These are phyloP conservation scores for Thunnus albacares DNA, from an alignment of 2,797 vertebrate species.

Conservation along the genomic window DNA sequence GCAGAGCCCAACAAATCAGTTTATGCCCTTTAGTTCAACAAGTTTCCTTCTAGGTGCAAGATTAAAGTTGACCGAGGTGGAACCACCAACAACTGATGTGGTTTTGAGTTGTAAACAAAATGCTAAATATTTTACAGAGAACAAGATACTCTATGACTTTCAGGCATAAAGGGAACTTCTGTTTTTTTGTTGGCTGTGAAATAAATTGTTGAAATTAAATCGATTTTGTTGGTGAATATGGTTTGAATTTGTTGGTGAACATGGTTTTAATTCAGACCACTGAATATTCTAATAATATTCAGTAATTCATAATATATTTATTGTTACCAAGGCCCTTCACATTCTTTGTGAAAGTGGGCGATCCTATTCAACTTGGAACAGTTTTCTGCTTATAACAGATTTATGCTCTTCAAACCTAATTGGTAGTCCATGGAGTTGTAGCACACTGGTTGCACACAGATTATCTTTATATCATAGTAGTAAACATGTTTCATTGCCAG, in stretches of 20 bases:
- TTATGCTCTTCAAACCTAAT: conserved; percentile 77
- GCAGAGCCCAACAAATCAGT: too few species aligned
- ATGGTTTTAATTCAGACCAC: neutral
- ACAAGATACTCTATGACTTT: neutral
- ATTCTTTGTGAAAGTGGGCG: conserved; percentile 40
- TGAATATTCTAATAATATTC: too few species aligned
- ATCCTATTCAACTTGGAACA: conserved; percentile 65
- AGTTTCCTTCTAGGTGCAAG: too few species aligned
- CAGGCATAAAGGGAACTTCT: neutral
- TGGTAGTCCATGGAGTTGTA: conserved; percentile 69
- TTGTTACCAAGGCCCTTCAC: conserved; percentile 14
- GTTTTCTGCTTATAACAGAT: conserved; percentile 74
- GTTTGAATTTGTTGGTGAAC: too few species aligned
- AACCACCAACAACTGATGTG: too few species aligned
- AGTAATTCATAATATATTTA: neutral
- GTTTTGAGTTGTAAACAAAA: neutral
- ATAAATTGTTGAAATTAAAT: neutral
- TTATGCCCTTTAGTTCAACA: too few species aligned
- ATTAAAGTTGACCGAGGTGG: too few species aligned
- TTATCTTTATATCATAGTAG: conserved; percentile 19
- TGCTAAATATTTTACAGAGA: neutral
- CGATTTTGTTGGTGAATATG: neutral
- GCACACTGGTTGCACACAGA: conserved; percentile 46
- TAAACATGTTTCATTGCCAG: too few species aligned
- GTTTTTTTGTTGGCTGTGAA: too few species aligned